phyloP scores from a whole-genome alignment of 2,113 vertebrate genomes.

The Donacobius atricapilla region DNA sequence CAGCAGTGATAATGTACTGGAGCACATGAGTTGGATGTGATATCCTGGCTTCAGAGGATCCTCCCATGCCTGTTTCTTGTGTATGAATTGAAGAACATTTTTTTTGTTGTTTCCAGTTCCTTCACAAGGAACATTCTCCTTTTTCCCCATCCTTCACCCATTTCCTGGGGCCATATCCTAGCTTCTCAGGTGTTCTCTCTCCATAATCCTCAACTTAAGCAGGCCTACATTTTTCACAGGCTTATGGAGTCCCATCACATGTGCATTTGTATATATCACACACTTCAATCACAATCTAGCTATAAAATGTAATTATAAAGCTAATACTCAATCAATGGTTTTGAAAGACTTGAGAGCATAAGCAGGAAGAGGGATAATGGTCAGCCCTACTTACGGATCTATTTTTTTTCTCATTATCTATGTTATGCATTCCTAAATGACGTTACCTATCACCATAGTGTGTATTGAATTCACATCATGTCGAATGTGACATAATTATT shows the following conservation, averaged over 20 bases:
- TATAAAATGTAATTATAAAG: background rate
- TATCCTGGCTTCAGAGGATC: background rate
- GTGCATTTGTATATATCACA: rapidly evolving
- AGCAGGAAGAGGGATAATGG: background rate
- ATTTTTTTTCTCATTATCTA: background rate
- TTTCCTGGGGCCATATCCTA: background rate
- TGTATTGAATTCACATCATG: background rate
- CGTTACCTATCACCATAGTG: background rate
- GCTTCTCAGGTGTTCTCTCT: background rate
- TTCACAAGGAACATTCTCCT: background rate
- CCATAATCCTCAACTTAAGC: background rate
- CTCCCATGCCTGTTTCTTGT: background rate
- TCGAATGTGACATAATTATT: background rate
- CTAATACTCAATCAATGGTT: background rate
- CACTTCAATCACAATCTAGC: background rate
- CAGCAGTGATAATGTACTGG: background rate
- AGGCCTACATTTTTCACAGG: background rate
- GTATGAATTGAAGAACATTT: background rate
- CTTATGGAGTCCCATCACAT: background rate
- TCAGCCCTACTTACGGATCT: background rate
- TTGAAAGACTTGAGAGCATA: background rate
- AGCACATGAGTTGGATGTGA: background rate
- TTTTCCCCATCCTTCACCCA: background rate
- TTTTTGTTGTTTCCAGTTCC: background rate
- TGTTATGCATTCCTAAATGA: background rate